Base-by-base conservation (phyloP, 2,113 vertebrate genomes). In the Conger conger region DNA sequence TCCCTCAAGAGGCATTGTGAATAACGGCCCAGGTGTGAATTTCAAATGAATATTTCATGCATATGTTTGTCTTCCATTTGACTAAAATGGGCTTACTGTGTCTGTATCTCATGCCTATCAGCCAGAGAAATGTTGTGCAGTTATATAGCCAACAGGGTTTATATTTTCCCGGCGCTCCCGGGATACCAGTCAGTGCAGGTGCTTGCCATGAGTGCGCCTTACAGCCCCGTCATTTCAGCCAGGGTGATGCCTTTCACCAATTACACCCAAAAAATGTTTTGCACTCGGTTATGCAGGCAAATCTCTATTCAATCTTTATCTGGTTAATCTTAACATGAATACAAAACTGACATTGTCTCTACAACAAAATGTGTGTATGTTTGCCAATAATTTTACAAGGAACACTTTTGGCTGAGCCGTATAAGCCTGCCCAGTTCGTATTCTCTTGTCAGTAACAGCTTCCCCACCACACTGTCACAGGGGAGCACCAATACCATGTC, bases 21-120 rank as follows among this genome's bases (percentile, higher is more conserved):
- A 53, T 53, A 53, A 42, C 68, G 77, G 42, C 84, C 45, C 37
- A 68, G 60, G 45, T 82, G 80, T 81, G 77, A 76, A 82, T 53
- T 82, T 86, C 42, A 82, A 76, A 86, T 82, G 76, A 86, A 86
- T 86, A 82, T 82, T 86, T 82, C 33, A 57, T 81, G 42, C 40
- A 50, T 27, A 80, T 86, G 80, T 86, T 86, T 54, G 50, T 76
- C 40, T 77, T 60, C 84, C 63, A 5, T 76, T 76, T 76, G 63
- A 60, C 45, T 76, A 68, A 54, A 53, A 77, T 81, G 80, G 63
- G 15, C 33, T 63, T 11, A 63, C 18, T 63, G 57, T 63, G 23
- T 27, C 16, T 81, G 60, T 82, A 18, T n/a, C 63, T 76, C 79
- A 42, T 80, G 33, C 36, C 45, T 27, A n/a, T 57, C 68, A 30